Evolutionary conservation across 1,140 invertebrate genomes (phyloP).

Genomic region (Scaptomyza graminum): DNA sequence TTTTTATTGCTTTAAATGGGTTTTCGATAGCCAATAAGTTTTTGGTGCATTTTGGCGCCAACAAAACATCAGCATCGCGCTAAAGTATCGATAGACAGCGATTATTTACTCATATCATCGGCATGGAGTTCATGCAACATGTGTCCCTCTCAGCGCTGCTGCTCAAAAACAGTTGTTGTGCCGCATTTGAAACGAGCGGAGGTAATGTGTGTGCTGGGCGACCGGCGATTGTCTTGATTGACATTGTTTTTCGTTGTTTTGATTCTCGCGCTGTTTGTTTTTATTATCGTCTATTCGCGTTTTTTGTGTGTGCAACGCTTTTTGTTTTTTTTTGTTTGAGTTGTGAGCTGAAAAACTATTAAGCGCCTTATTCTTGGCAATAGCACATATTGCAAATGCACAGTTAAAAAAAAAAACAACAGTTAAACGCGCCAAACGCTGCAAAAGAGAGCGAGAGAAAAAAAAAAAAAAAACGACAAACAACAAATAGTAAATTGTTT

Average conservation of each 20-base stretch:
- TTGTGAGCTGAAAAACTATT: conserved; percentile 9
- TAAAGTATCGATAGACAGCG: conserved; percentile 4
- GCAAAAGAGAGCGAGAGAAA: conserved; percentile 10
- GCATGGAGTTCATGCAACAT: conserved; percentile 4
- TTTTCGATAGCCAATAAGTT: background rate
- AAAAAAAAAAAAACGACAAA: conserved; percentile 4
- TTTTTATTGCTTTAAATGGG: background rate
- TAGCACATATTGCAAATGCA: conserved; percentile 11
- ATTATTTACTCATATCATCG: conserved; percentile 1
- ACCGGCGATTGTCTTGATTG: conserved; percentile 4
- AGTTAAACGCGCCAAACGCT: conserved; percentile 13
- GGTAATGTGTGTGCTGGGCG: background rate
- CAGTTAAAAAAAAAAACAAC: conserved; percentile 11
- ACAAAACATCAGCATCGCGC: background rate
- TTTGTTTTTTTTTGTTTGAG: conserved; percentile 38
- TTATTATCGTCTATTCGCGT: conserved; percentile 10
- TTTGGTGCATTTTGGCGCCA: background rate
- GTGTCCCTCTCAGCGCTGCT: background rate
- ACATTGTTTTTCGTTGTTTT: conserved; percentile 18
- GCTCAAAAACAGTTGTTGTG: conserved; percentile 35
- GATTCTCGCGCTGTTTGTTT: conserved; percentile 27
- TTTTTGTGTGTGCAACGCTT: conserved; percentile 27
- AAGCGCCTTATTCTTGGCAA: conserved; percentile 7
- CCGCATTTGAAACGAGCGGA: conserved; percentile 21
- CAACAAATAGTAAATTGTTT: conserved; percentile 34